Base-by-base conservation (phyloP, 2,888 invertebrate genomes). In the Nephrotoma appendiculata region DNA sequence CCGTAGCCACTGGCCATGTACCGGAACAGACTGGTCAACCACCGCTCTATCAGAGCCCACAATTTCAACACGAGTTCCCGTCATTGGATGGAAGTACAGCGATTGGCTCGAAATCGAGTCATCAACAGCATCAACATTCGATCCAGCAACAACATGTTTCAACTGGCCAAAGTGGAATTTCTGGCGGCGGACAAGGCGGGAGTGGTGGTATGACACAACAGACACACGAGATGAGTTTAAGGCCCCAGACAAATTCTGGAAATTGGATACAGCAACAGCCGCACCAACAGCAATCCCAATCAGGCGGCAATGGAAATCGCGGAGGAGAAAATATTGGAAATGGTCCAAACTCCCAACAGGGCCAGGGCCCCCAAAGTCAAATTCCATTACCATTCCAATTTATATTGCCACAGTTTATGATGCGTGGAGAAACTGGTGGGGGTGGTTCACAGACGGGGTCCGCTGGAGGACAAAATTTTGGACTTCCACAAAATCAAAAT, bases 61-160 rank as follows among this genome's bases (percentile, higher is more conserved):
- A 96, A 92, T 98, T 98, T 93, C 97, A 97, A 93, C 97, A 98
- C 95, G 98, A 98, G 93, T 98, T 98, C 93, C 98, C 98, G 90
- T 97, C 96, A 91, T 91, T 94, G 89, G 94, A 94, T 91, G 94
- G 94, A 89, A 92, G 94, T 90, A 93, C 93, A 88, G 87, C 88
- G 87, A 87, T 87, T 84, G 86, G 87, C 86, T 83, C 86, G 89
- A 91, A 90, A 89, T 90, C 91, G 87, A 91, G 87, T 86, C 88
- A 86, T 52, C 88, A 57, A 86, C 88, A 88, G 57, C 88, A 87
- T 7, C 89, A 89, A n/a, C 87, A 88, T 83, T 88, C 88, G 31
- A 87, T 88, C 71, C 86, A 86, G 84, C 43, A 86, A 15, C 41
- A 57, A 57, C 57, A 86, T 85, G 42, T 31, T 85, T 84, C 87